Conservation (phyloP, 2,888 invertebrate genomes). For the Monochamus alternatus region DNA sequence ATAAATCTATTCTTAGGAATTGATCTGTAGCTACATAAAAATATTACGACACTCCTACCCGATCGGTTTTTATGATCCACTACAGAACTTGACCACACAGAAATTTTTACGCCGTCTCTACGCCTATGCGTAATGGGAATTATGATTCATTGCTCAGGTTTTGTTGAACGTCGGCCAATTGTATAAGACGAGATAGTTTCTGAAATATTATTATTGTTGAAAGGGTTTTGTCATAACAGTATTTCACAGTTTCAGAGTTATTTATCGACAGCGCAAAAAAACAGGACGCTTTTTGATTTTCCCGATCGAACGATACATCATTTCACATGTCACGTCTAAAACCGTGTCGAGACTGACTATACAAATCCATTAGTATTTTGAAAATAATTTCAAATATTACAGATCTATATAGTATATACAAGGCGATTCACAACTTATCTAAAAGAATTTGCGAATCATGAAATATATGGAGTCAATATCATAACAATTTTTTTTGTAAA, state of each 20-base stretch:
- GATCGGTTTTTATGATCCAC: background rate
- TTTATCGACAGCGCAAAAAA: no score
- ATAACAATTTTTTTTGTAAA: no score
- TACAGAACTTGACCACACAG: background rate
- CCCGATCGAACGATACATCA: no score
- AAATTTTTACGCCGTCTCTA: background rate
- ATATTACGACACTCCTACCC: background rate
- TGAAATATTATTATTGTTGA: background rate
- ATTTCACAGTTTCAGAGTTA: background rate
- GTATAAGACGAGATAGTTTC: conserved; percentile 25
- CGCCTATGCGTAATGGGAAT: conserved; percentile 20
- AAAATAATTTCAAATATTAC: no score
- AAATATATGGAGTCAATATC: no score
- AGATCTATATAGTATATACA: no score
- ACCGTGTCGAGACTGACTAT: no score
- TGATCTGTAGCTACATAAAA: background rate
- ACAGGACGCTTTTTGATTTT: no score
- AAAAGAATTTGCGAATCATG: no score
- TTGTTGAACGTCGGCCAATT: conserved; percentile 26
- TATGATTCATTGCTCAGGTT: conserved; percentile 9
- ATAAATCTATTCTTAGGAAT: background rate
- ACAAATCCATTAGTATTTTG: no score
- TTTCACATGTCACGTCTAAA: no score
- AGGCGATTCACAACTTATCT: no score
- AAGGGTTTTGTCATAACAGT: background rate